Conservation (phyloP, 1,140 invertebrate genomes). For the Goniozus legneri region DNA sequence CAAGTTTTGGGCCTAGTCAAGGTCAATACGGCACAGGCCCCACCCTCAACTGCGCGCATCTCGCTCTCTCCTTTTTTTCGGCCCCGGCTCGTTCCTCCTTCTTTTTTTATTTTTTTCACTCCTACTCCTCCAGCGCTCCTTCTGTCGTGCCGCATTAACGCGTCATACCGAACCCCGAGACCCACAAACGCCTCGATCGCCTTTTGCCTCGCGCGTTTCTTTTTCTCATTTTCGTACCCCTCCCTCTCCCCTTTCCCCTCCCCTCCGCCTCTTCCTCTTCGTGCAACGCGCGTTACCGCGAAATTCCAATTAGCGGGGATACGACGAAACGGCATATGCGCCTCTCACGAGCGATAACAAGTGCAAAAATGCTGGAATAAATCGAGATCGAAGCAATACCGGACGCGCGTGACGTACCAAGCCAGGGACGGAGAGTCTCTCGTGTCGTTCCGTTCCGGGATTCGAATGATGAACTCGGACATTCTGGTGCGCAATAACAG, state of each 20-base stretch:
- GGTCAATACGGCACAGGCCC: background rate
- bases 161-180: slow-evolving; percentile 32
- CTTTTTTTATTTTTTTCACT: background rate
- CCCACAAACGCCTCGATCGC: slow-evolving; percentile 15
- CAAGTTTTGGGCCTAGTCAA: background rate
- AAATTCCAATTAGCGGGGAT: slow-evolving; percentile 33
- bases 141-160: slow-evolving; percentile 29
- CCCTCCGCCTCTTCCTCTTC: background rate
- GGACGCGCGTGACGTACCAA: no score
- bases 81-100: slow-evolving; percentile 6
- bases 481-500: no score
- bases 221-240: background rate
- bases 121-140: background rate
- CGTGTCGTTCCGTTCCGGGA: no score
- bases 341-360: no score
- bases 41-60: background rate
- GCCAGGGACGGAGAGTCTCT: no score
- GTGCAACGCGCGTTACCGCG: slow-evolving; percentile 7
- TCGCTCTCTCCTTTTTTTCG: background rate
- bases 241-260: background rate
- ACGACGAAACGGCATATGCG: no score
- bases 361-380: no score
- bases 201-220: background rate
- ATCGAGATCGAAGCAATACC: no score
- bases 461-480: no score